Conservation (phyloP, 2,888 invertebrate genomes). For the Ypsolopha sequella region DNA sequence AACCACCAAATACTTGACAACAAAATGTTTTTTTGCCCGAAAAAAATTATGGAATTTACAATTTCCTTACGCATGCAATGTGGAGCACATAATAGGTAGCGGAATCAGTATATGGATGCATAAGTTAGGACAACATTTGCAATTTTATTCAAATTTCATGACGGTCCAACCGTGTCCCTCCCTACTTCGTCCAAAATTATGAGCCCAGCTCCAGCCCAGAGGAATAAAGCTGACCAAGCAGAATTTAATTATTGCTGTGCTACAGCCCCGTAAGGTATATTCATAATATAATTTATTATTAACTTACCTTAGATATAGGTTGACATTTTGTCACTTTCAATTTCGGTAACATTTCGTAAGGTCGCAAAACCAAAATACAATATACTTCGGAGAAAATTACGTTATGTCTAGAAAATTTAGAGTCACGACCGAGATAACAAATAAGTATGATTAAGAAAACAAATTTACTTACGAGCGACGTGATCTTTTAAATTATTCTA, state of each 20-base stretch:
- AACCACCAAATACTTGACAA: no score
- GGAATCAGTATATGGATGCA: neutral
- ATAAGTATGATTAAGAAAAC: neutral
- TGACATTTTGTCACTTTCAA: neutral
- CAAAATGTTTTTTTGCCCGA: no score
- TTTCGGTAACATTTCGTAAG: neutral
- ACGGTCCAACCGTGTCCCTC: constrained; percentile 29
- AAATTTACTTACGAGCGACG: neutral
- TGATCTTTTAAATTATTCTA: neutral
- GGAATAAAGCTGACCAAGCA: constrained; percentile 73
- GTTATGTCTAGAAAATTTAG: neutral
- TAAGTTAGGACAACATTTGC: neutral
- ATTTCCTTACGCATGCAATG: no score
- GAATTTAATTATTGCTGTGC: constrained; percentile 40
- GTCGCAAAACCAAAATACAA: no score
- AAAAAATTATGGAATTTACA: no score
- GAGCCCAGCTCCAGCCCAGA: constrained; percentile 73
- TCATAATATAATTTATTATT: constrained; percentile 2
- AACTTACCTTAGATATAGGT: neutral
- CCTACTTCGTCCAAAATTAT: constrained; percentile 71
- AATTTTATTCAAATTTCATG: neutral
- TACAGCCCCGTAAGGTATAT: neutral
- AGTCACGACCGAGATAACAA: neutral
- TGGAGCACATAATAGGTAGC: neutral
- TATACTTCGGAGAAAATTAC: neutral